Evolutionary conservation across 23 tunicate species (phyloP).

Genomic region (Clavelina lepadiformis): DNA sequence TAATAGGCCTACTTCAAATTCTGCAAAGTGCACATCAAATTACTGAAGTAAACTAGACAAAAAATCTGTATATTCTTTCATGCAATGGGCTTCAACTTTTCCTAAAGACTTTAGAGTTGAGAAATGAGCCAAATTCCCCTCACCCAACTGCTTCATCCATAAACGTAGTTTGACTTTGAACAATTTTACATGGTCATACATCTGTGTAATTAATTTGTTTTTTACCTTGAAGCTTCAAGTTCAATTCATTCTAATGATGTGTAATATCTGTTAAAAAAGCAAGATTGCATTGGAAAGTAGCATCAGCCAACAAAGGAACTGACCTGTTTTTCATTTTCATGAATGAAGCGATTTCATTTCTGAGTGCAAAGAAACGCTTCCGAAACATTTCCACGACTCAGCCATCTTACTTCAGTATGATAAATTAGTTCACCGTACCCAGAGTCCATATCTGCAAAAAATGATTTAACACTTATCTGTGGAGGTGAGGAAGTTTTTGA

Average conservation of each 20-base stretch:
- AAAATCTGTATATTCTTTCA: conserved; percentile 21
- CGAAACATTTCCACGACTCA: conserved; percentile 42
- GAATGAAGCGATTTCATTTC: conserved; percentile 37
- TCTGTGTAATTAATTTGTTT: conserved; percentile 37
- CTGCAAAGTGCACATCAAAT: conserved; percentile 30
- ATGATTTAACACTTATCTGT: too few species aligned
- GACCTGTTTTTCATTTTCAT: conserved; percentile 39
- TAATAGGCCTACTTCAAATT: conserved; percentile 8
- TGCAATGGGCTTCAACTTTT: conserved; percentile 21
- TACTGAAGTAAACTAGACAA: conserved; percentile 18
- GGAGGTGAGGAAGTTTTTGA: too few species aligned
- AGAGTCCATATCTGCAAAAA: conserved; percentile 28
- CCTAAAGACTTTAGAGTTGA: conserved; percentile 33
- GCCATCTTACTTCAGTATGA: conserved; percentile 43
- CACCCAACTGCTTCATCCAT: conserved; percentile 32
- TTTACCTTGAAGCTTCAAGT: conserved; percentile 28
- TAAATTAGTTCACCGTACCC: conserved; percentile 42
- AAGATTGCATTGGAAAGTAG: conserved; percentile 42
- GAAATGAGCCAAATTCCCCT: conserved; percentile 22
- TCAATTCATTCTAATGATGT: conserved; percentile 20
- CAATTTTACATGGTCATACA: conserved; percentile 27
- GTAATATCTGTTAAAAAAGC: conserved; percentile 38
- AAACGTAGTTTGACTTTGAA: conserved; percentile 24
- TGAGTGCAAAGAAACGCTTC: conserved; percentile 22
- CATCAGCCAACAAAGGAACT: conserved; percentile 18